Conservation (phyloP, 2,113 vertebrate species). For the Corapipo altera region DNA sequence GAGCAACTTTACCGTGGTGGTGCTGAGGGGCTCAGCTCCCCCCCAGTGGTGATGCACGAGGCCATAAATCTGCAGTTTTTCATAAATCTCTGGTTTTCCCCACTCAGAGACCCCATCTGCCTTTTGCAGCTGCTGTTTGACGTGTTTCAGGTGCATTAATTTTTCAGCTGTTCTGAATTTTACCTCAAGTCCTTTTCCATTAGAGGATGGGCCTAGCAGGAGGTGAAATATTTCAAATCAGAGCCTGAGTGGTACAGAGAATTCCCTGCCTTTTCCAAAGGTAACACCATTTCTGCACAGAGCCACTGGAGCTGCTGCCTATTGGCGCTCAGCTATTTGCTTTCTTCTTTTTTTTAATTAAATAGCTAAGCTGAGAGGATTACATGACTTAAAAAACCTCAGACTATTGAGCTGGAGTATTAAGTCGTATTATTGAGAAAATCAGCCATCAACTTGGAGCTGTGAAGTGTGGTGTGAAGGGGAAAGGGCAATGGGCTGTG, state of each 20-base stretch:
- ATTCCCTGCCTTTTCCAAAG: neutral
- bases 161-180: neutral
- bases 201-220: neutral
- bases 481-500: neutral
- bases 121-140: neutral
- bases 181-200: neutral
- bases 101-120: neutral
- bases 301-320: neutral
- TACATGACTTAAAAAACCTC: neutral
- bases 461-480: neutral
- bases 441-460: neutral
- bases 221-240: neutral
- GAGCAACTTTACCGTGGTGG: neutral
- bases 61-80: no score
- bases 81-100: neutral
- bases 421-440: conserved; percentile 27
- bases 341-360: conserved; percentile 40
- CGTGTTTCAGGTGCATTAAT: neutral
- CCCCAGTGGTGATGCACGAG: no score
- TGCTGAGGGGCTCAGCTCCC: neutral
- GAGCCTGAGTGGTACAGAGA: accelerated
- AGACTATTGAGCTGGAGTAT: neutral
- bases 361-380: conserved; percentile 48
- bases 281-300: neutral
- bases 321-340: neutral